These are phyloP conservation scores for Myiagra hebetior DNA, from an alignment of 2,113 vertebrate species.

Conservation along the genomic window DNA sequence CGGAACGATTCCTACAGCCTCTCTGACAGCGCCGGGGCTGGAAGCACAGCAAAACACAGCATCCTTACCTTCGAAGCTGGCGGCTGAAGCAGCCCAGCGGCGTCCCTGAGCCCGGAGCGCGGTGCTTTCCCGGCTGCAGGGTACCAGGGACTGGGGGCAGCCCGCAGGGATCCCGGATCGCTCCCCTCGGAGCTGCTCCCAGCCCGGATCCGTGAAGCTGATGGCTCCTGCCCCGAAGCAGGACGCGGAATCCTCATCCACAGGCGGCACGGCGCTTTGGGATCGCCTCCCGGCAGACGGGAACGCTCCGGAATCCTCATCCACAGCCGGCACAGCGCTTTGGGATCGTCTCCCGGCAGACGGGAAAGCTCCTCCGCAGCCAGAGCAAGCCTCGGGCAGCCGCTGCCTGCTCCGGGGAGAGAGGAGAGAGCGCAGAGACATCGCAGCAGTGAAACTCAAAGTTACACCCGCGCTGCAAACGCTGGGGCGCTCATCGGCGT, in stretches of 20 bases:
- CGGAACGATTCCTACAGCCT: neutral
- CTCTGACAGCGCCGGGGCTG: neutral
- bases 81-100: neutral
- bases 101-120: fast-evolving
- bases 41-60: fast-evolving
- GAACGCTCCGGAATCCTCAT: fast-evolving
- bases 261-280: fast-evolving
- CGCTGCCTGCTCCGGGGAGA: fast-evolving
- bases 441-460: fast-evolving
- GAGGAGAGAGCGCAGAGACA: fast-evolving
- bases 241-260: fast-evolving
- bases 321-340: fast-evolving
- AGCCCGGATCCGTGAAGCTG: fast-evolving
- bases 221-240: fast-evolving
- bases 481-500: fast-evolving
- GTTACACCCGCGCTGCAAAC: neutral
- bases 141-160: fast-evolving
- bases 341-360: neutral
- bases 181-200: neutral
- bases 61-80: neutral
- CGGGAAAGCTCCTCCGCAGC: fast-evolving
- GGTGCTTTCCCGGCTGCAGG: neutral
- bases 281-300: fast-evolving
- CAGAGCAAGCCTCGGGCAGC: fast-evolving
- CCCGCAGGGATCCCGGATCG: neutral